Base-by-base conservation (phyloP, 2,888 invertebrate species). In the Sarcophaga subvicina region DNA sequence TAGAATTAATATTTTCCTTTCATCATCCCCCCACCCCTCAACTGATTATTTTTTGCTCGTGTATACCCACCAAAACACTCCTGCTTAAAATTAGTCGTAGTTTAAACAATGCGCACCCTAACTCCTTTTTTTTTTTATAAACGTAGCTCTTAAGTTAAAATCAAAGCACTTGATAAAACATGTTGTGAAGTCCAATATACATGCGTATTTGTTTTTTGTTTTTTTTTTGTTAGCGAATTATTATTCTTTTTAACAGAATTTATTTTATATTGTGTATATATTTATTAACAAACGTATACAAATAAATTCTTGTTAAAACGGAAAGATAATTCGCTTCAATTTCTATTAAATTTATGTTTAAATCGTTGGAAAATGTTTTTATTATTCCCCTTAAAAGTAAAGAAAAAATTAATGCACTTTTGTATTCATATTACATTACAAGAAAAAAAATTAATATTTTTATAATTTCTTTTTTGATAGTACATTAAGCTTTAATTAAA, bases 231-330 rank as follows among this genome's bases (percentile, higher is more conserved):
- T 25, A 54, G 49, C 49, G 17, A 63, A 63, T 73, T 47, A 67
- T 78, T 62, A 72, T 69, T 54, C 54, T 2, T 37, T 37, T 37
- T 37, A 37, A 11, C 8, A 54, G 27, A 73, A 59, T 45, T 78
- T 67, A 17, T 67, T 64, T 80, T 64, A 75, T 63, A 80, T 54
- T 54, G 11, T 83, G 72, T 75, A 81, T 70, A 79, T 83, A 83
- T 79, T 80, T 80, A 80, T 80, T 73, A 60, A 66, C 45, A 70
- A 45, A 2, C 4, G 54, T 54, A 54, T 54, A 17, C 17, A 54
- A 54, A 14, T 54, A 54, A 54, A 14, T 54, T 54, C 54, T 54
- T 54, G 54, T 54, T 54, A 54, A 54, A 12, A 54, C 8, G 37
- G 37, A 37, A 37, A 10, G 8, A 17, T 4, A 14, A 54, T 54